A percentile compares a stretch with the other conserved stretches of the same genome.
phyloP scores from a whole-genome alignment of 2,888 invertebrate genomes.

The Physocephala rufipes region DNA sequence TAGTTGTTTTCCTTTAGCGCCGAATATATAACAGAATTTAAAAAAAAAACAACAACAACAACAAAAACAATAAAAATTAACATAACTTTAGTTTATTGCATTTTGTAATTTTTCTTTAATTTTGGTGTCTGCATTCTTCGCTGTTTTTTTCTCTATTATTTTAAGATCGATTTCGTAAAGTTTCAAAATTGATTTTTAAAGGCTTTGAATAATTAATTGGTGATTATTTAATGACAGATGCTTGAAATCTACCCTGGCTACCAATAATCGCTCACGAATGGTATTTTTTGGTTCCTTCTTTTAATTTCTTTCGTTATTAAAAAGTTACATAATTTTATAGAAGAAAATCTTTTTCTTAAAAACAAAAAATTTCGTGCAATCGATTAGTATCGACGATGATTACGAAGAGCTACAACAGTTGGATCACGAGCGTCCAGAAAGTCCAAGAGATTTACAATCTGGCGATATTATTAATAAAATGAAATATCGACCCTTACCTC shows the following conservation, averaged over 20 bases:
- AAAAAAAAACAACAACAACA: conserved; percentile 22
- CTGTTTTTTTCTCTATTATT: conserved; percentile 19
- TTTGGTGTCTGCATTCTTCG: conserved; percentile 24
- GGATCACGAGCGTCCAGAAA: conserved; percentile 56
- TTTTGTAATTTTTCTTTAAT: conserved; percentile 27
- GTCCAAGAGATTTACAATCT: conserved; percentile 74
- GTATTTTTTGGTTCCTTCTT: conserved; percentile 34
- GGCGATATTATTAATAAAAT: conserved; percentile 83
- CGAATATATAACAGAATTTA: conserved; percentile 4
- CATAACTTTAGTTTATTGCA: conserved; percentile 27
- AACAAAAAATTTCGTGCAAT: conserved; percentile 11
- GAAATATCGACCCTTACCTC: conserved; percentile 85
- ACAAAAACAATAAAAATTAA: conserved; percentile 34
- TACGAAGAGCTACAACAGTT: conserved; percentile 68
- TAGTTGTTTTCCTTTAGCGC: conserved; percentile 8
- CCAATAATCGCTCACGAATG: conserved; percentile 15
- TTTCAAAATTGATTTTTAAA: neutral
- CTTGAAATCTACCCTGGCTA: neutral
- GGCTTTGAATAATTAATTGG: conserved; percentile 13
- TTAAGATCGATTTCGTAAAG: conserved; percentile 3
- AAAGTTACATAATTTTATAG: too few species aligned
- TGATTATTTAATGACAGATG: conserved; percentile 10
- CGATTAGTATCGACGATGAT: conserved; percentile 56
- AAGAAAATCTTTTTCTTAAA: conserved; percentile 34
- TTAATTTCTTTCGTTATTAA: too few species aligned